Evolutionary conservation across 2,797 vertebrate genomes (phyloP), one percentile per base, ranked within the genome.

Genomic region (Limnodromus scolopaceus): DNA sequence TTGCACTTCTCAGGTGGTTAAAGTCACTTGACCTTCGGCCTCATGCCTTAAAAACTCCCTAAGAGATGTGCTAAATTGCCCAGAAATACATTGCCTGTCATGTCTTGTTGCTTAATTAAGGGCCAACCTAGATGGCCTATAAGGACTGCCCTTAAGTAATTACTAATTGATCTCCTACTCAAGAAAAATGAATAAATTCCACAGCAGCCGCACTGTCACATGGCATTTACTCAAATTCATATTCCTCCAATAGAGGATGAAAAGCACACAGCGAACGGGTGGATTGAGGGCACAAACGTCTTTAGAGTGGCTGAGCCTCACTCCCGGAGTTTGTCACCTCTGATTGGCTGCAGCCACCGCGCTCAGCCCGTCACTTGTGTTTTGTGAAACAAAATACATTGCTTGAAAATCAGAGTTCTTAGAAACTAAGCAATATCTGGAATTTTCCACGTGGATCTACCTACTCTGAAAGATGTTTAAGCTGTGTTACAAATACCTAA

Each of bases 91-190:
- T 97, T 97, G 96, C 97, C 97, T 98, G 97, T 98, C 98, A 98
- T 96, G 93, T 97, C 97, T 98, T 98, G 97, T 98, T 98, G 98
- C 96, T 98, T 98, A 98, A 98, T 98, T 98, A 98, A 98, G 95
- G 96, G 92, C 93, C 96, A 98, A 39, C 92, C 84, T 96, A 90
- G 95, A 97, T 96, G 69, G 93, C 94, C 95, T 94, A 84, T 97
- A 97, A 95, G 85, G 92, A 97, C 94, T 97, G 96, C 95, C 94
- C 94, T 95, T 91, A 94, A 97, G 97, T 97, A 97, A 97, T 93
- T 97, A 96, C 96, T 97, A 98, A 96, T 95, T 95, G 95, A 98
- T 97, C 95, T 92, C 83, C 93, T 92, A 66, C 93, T 96, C 86
- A 79, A 92, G 94, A 94, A 98, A 97, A 97, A 97, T 87, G 87